A percentile compares a stretch with the other conserved stretches of the same genome.
Conservation (phyloP, 2,113 vertebrate species). For the Hemiscyllium ocellatum region DNA sequence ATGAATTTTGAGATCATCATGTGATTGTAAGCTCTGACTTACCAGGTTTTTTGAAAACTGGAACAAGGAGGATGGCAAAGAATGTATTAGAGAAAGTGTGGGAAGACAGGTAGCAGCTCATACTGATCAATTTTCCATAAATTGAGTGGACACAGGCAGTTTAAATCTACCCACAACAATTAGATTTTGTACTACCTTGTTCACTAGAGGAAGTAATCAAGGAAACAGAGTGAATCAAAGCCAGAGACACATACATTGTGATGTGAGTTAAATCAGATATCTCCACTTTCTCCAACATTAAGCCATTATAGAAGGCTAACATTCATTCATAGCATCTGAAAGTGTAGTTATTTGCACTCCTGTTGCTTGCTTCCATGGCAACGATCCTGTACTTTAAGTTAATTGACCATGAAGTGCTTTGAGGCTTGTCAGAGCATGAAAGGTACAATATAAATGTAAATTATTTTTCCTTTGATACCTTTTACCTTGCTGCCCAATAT, state of each 20-base stretch:
- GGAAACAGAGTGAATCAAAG: no score
- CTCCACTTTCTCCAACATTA: background rate
- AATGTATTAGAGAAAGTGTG: background rate
- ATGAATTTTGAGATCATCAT: background rate
- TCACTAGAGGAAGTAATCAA: background rate
- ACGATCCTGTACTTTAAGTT: background rate
- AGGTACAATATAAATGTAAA: background rate
- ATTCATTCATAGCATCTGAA: background rate
- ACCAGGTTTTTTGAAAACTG: background rate
- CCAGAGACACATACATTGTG: background rate
- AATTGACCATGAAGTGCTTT: background rate
- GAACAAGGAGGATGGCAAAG: background rate
- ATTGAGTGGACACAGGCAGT: background rate
- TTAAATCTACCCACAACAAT: background rate
- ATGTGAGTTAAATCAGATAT: background rate
- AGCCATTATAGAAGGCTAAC: background rate
- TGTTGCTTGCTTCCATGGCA: background rate
- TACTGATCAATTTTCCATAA: no score
- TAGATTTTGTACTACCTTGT: background rate
- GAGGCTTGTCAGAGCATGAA: background rate
- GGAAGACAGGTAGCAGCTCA: background rate
- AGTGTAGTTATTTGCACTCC: background rate
- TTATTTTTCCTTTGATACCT: background rate
- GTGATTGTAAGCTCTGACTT: background rate
- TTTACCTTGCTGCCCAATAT: background rate